Percentiles rank a stretch among this genome's conserved stretches.
Evolutionary conservation across 1,140 invertebrate species (phyloP).

Genomic region (Kradibia gibbosae): DNA sequence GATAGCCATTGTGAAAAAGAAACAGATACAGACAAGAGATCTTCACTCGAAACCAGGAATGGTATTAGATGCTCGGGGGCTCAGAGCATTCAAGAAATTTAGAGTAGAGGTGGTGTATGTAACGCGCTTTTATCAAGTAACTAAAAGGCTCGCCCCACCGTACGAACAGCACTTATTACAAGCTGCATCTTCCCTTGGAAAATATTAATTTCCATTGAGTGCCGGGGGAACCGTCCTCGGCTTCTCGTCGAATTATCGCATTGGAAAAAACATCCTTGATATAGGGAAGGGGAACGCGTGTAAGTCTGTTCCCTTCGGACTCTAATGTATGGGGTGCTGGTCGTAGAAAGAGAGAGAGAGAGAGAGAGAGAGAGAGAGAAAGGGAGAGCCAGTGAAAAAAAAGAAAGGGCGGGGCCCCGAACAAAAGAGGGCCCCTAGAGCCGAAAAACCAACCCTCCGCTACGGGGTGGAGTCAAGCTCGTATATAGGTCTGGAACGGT

Average conservation of each 20-base stretch:
- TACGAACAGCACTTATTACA: background rate
- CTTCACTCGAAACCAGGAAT: background rate
- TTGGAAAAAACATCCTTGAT: constrained; percentile 59
- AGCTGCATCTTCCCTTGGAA: background rate
- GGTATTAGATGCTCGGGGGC: background rate
- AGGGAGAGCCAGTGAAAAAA: constrained; percentile 50
- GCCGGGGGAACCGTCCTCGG: background rate
- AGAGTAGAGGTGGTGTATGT: background rate
- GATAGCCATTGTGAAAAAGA: background rate
- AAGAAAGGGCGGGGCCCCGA: constrained; percentile 53
- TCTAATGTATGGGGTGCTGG: background rate
- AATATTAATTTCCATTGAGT: constrained; percentile 58
- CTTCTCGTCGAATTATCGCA: constrained; percentile 66
- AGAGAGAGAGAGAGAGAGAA: background rate
- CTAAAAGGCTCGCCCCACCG: constrained; percentile 20
- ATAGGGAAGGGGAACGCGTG: constrained; percentile 46
- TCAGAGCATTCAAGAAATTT: constrained; percentile 44
- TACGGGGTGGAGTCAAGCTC: constrained; percentile 64
- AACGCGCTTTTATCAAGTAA: background rate
- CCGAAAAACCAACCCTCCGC: constrained; percentile 66
- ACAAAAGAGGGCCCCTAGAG: constrained; percentile 66
- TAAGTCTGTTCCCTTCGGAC: background rate
- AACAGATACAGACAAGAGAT: background rate
- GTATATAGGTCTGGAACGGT: constrained; percentile 56
- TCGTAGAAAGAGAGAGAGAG: background rate